Conservation (phyloP, 2,888 invertebrate genomes). For the Marronus borbonicus region DNA sequence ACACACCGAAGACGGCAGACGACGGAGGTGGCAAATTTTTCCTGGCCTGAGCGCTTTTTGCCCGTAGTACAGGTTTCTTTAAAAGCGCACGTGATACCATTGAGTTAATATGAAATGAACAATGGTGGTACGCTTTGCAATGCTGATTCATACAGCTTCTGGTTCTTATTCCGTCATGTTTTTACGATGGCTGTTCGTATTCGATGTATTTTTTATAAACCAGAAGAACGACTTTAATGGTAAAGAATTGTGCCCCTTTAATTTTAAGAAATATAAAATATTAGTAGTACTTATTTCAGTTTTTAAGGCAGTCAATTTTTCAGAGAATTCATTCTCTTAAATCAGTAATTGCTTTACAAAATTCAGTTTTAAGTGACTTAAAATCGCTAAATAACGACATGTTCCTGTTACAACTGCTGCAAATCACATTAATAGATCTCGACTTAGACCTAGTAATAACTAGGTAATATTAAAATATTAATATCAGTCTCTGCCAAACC, state of each 20-base stretch:
- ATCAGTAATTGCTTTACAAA: too few relatives aligned
- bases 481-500: too few relatives aligned
- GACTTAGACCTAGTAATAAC: too few relatives aligned
- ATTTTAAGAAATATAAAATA: background rate
- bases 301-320: too few relatives aligned
- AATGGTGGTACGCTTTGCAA: conserved; percentile 67
- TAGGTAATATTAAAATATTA: too few relatives aligned
- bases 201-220: background rate
- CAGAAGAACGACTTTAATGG: background rate
- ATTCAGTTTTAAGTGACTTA: too few relatives aligned
- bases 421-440: too few relatives aligned
- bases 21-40: conserved; percentile 62
- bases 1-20: conserved; percentile 31
- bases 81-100: conserved; percentile 63
- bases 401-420: too few relatives aligned
- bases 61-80: conserved; percentile 60
- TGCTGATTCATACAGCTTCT: conserved; percentile 60
- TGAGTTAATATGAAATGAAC: conserved; percentile 68
- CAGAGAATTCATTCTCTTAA: too few relatives aligned
- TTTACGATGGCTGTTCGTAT: background rate
- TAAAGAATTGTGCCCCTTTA: background rate
- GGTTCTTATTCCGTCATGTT: conserved; percentile 16
- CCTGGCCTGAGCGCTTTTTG: conserved; percentile 57
- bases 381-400: too few relatives aligned
- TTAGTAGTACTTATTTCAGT: too few relatives aligned